Percentiles rank a stretch among this genome's conserved stretches.
These are phyloP conservation scores for Nymphalis io DNA, from an alignment of 1,140 invertebrate species.

Conservation along the genomic window DNA sequence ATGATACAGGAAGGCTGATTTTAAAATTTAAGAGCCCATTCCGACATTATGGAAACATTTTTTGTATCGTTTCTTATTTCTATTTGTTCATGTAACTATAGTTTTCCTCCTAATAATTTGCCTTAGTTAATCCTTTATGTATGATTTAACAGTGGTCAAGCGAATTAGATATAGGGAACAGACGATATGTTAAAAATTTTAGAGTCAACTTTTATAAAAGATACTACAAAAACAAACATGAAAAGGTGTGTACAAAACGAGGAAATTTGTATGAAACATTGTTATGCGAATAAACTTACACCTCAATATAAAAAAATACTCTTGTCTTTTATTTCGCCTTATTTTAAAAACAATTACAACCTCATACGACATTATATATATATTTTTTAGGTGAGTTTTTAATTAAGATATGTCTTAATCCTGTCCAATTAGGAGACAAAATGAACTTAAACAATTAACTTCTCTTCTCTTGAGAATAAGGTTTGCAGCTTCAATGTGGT, in stretches of 20 bases:
- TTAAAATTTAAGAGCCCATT: conserved; percentile 67
- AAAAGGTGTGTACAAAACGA: conserved; percentile 80
- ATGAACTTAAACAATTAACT: too few species aligned
- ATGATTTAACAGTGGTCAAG: conserved; percentile 75
- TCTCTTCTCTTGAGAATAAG: too few species aligned
- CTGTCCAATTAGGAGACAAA: too few species aligned
- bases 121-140: conserved; percentile 71
- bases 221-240: conserved; percentile 75
- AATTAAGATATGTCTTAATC: too few species aligned
- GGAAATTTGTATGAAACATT: conserved; percentile 81
- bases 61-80: conserved; percentile 65
- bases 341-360: conserved; percentile 2
- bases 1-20: conserved; percentile 66
- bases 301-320: conserved; percentile 76
- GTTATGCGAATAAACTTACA: conserved; percentile 81
- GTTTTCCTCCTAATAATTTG: conserved; percentile 69
- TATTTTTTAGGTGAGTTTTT: too few species aligned
- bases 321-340: conserved; percentile 66
- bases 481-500: too few species aligned
- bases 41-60: conserved; percentile 64
- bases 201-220: conserved; percentile 80
- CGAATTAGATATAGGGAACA: conserved; percentile 79
- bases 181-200: conserved; percentile 80
- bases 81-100: conserved; percentile 62
- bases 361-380: neutral